phyloP scores from a whole-genome alignment of 2,888 invertebrate genomes.

The Monopis laevigella region DNA sequence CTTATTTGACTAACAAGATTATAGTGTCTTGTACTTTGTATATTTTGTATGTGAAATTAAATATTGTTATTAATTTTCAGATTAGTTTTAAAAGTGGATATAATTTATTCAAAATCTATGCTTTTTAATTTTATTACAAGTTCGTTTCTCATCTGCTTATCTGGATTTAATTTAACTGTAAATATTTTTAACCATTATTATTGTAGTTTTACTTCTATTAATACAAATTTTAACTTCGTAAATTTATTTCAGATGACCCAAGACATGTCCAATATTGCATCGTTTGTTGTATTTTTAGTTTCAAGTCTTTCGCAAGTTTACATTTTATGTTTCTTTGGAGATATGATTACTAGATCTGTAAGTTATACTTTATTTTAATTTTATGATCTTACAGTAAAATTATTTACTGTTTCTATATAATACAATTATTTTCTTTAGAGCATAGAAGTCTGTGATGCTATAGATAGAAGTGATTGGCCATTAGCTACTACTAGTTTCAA shows the following conservation, averaged over 20 bases:
- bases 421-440: slow-evolving; percentile 3
- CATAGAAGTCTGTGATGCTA: slow-evolving; percentile 4
- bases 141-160: slow-evolving; percentile 4
- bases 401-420: not conserved
- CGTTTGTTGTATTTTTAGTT: slow-evolving; percentile 8
- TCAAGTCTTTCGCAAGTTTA: slow-evolving; percentile 3
- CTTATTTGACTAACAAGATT: no score
- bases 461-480: slow-evolving; percentile 2
- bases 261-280: slow-evolving; percentile 4
- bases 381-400: not conserved
- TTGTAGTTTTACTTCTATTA: not conserved
- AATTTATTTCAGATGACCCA: slow-evolving; percentile 5
- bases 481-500: not conserved
- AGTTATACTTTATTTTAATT: not conserved
- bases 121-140: slow-evolving; percentile 7
- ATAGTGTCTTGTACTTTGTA: no score
- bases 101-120: slow-evolving; percentile 4
- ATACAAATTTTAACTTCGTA: no score
- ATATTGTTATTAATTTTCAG: not conserved
- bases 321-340: slow-evolving; percentile 3
- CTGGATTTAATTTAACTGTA: slow-evolving; percentile 7
- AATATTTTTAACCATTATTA: not conserved
- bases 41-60: no score
- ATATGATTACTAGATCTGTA: slow-evolving; percentile 5
- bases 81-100: slow-evolving; percentile 4